These are phyloP conservation scores for Aptenodytes forsteri DNA, from an alignment of 2,113 vertebrate genomes.

Conservation along the genomic window DNA sequence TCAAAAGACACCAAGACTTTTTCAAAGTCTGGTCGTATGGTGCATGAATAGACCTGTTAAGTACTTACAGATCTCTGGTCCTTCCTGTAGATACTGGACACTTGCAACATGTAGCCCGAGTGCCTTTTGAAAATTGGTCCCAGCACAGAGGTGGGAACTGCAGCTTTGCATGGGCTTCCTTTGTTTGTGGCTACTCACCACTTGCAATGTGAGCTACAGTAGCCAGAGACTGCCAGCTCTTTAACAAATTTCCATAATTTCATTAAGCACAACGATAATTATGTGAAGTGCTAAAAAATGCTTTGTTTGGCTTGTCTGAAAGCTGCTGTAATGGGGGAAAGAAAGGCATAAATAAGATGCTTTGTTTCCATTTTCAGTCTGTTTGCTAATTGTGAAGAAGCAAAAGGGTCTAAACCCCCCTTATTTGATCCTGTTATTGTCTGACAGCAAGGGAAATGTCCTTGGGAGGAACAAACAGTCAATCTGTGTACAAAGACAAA, in stretches of 20 bases:
- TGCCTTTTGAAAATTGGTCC: not conserved
- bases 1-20: not conserved
- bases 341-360: not conserved
- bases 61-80: not conserved
- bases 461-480: slow-evolving; percentile 50
- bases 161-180: not conserved
- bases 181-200: not conserved
- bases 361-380: slow-evolving; percentile 37
- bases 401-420: not conserved
- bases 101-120: not conserved
- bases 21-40: not conserved
- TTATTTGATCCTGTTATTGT: slow-evolving; percentile 18
- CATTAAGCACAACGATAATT: not conserved
- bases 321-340: not conserved
- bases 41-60: not conserved
- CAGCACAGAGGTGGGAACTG: not conserved
- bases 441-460: slow-evolving; percentile 14
- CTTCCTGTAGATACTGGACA: not conserved
- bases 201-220: not conserved
- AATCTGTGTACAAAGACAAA: not conserved
- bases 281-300: not conserved
- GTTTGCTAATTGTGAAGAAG: slow-evolving; percentile 8
- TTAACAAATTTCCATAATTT: slow-evolving; percentile 38
- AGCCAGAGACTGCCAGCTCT: not conserved
- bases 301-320: slow-evolving; percentile 16